phyloP scores from a whole-genome alignment of 2,888 invertebrate genomes.

The Melipona beecheii region DNA sequence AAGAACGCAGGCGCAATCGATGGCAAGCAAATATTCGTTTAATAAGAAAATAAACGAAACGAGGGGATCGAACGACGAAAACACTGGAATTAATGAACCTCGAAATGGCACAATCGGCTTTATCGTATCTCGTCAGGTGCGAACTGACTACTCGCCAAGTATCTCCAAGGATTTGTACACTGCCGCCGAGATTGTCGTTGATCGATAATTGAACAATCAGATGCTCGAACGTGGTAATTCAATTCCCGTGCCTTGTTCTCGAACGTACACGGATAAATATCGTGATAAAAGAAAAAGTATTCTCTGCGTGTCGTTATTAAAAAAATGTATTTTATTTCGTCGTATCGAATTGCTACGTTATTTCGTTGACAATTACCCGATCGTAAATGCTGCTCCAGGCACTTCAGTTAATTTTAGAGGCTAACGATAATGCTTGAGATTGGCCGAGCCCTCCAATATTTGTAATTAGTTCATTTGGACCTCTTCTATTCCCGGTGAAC shows the following conservation, averaged over 20 bases:
- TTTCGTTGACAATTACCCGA: neutral
- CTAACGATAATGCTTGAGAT: neutral
- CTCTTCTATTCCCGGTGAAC: neutral
- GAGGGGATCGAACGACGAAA: neutral
- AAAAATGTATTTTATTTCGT: neutral
- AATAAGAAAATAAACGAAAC: neutral
- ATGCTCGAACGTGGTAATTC: constrained; percentile 61
- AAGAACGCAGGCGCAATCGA: neutral
- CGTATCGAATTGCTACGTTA: neutral
- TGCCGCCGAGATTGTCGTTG: constrained; percentile 35
- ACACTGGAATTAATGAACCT: constrained; percentile 9
- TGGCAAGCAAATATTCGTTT: neutral
- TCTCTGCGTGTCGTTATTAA: neutral
- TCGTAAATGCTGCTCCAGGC: neutral
- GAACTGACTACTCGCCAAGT: neutral
- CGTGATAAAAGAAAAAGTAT: constrained; percentile 28
- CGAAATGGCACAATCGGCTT: constrained; percentile 16
- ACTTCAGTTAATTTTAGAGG: neutral
- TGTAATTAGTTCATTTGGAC: constrained; percentile 1
- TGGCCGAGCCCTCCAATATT: neutral
- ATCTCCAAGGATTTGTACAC: constrained; percentile 23
- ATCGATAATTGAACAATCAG: constrained; percentile 58
- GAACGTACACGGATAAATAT: constrained; percentile 14
- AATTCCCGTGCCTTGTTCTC: constrained; percentile 46
- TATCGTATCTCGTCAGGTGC: constrained; percentile 5